Evolutionary conservation across 2,113 vertebrate genomes (phyloP), one percentile per base, ranked within the genome.

Genomic region (Nycticryphes semicollaris): DNA sequence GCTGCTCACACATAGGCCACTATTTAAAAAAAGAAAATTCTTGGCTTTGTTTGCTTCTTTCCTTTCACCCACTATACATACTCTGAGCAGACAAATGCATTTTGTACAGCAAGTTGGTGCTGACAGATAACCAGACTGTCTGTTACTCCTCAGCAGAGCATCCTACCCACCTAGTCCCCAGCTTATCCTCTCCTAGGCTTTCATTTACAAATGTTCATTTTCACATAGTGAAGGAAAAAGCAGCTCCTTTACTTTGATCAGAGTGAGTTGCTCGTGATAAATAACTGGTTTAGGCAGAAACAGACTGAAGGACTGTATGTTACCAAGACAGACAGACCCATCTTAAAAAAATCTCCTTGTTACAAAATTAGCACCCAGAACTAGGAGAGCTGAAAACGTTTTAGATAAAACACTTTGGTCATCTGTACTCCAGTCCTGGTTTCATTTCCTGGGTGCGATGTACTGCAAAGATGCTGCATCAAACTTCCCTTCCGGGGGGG

Each of bases 371-470:
- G 68, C 43, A 59, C 24, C 8, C 25, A 64, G 82, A 87, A 73
- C 51, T 8, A 69, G 48, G 35, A 89, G 75, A 88, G 70, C 20
- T 28, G 62, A 88, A 91, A 93, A 50, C 10, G 64, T 78, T 62
- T 74, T 37, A 78, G 37, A 50, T 41, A 84, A 53, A 79, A 74
- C 20, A 79, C 6, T n/a, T 56, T 7, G n/a, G 43, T 53, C 56
- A 77, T 76, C 41, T 76, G 59, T 37, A 69, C 54, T 37, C 86
- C 48, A 73, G 47, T 47, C 56, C 35, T 39, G 35, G 43, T 96
- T 95, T 96, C 85, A 89, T 88, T 96, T 97, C 93, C 94, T 87
- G 91, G 43, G 54, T 90, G 28, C 1, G 5, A 47, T 35, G 48
- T 27, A 84, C 69, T 39, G 28, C 31, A 85, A 43, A 94, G 66